These are phyloP conservation scores for Toxonevra muliebris DNA, from an alignment of 2,888 invertebrate genomes.

Conservation along the genomic window DNA sequence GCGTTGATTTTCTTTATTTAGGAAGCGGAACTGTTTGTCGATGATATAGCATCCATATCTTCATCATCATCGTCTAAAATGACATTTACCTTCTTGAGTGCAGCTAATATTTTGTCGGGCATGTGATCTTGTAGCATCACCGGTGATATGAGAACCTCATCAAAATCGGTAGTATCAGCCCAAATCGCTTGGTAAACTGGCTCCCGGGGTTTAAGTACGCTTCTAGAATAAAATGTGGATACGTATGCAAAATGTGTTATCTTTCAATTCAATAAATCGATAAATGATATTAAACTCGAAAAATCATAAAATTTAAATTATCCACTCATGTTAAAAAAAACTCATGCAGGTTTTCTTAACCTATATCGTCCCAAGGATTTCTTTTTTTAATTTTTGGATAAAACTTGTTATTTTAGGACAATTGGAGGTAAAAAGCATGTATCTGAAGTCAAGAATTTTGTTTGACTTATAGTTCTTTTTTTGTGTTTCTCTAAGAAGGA, in stretches of 20 bases:
- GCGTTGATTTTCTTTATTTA: constrained; percentile 9
- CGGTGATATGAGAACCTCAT: constrained; percentile 87
- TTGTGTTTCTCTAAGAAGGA: too few species aligned
- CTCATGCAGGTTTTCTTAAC: too few species aligned
- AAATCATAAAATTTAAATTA: too few species aligned
- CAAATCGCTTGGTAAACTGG: constrained; percentile 89
- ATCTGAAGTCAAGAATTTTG: too few species aligned
- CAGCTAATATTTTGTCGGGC: constrained; percentile 86
- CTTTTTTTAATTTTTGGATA: too few species aligned
- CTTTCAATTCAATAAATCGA: too few species aligned
- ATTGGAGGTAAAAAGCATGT: too few species aligned
- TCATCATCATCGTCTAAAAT: constrained; percentile 53
- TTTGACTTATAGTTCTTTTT: too few species aligned
- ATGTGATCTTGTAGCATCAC: constrained; percentile 92
- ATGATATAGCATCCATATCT: constrained; percentile 40
- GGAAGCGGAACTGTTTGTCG: constrained; percentile 15
- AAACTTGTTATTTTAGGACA: too few species aligned
- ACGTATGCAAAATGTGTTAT: neutral
- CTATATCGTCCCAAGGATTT: too few species aligned
- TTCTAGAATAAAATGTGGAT: constrained; percentile 65
- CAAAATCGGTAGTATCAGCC: constrained; percentile 85
- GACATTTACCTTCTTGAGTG: constrained; percentile 81
- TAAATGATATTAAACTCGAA: too few species aligned
- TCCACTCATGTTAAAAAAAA: too few species aligned
- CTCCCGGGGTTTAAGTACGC: constrained; percentile 75